A percentile compares a stretch with the other conserved stretches of the same genome.
These are phyloP conservation scores for Aphidius ervi DNA, from an alignment of 1,140 invertebrate species.

Conservation along the genomic window DNA sequence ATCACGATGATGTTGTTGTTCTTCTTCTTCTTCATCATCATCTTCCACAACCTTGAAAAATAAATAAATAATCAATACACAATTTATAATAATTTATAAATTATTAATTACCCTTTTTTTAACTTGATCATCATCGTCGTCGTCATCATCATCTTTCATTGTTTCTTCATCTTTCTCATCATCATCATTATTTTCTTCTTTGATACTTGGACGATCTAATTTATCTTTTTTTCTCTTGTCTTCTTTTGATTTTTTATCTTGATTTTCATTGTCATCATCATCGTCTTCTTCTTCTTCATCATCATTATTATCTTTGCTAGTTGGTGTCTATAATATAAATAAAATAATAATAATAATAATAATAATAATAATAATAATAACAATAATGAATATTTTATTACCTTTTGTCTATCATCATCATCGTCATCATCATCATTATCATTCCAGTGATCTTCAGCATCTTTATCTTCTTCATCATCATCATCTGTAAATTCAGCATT, in stretches of 20 bases:
- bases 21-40: conserved; percentile 51
- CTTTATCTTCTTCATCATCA: conserved; percentile 41
- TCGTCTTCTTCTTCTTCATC: conserved; percentile 34
- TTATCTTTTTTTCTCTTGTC: conserved; percentile 28
- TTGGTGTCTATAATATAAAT: neutral
- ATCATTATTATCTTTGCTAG: neutral
- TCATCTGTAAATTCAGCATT: conserved; percentile 51
- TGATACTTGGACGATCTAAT: conserved; percentile 14
- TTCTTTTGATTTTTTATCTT: conserved; percentile 34
- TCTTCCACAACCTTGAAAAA: conserved; percentile 40
- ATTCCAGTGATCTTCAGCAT: conserved; percentile 45
- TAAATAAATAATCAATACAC: conserved; percentile 12
- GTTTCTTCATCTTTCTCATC: conserved; percentile 49
- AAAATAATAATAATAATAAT: conserved; percentile 15
- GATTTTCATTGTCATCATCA: conserved; percentile 44
- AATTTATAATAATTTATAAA: conserved; percentile 15
- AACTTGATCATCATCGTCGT: conserved; percentile 37
- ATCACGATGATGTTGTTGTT: conserved; percentile 45
- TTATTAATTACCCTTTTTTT: conserved; percentile 36
- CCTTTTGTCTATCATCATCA: conserved; percentile 43
- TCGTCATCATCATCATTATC: conserved; percentile 21
- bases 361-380: neutral
- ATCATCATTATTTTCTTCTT: conserved; percentile 33
- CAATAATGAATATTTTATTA: neutral
- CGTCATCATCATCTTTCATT: conserved; percentile 30